Percentiles rank a stretch among this genome's conserved stretches.
phyloP scores from a whole-genome alignment of 2,113 vertebrate species.

The Nannospalax galili region DNA sequence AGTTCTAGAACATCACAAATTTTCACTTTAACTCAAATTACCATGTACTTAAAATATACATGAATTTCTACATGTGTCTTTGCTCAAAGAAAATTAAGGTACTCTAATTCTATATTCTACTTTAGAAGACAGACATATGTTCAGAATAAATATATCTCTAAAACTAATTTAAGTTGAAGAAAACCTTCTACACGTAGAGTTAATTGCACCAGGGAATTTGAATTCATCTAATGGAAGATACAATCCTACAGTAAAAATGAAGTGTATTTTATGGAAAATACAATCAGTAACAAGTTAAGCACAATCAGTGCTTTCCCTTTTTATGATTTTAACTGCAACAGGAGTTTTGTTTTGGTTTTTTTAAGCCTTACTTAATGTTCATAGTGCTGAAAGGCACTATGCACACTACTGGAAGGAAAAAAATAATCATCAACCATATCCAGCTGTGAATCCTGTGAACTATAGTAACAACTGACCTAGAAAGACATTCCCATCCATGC shows the following conservation, averaged over 20 bases:
- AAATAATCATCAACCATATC: too few relatives aligned
- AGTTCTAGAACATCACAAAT: constrained; percentile 37
- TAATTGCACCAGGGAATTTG: neutral
- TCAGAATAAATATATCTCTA: neutral
- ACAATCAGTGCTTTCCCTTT: neutral
- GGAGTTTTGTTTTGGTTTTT: too few relatives aligned
- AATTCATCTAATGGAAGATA: neutral
- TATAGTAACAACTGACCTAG: too few relatives aligned
- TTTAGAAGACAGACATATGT: constrained; percentile 15
- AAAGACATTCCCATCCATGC: too few relatives aligned
- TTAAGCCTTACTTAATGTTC: neutral
- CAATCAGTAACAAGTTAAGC: neutral
- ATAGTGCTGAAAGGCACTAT: too few relatives aligned
- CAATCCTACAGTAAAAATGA: neutral
- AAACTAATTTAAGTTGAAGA: constrained; percentile 28
- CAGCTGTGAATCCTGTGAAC: too few relatives aligned
- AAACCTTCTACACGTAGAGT: neutral
- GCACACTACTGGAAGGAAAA: too few relatives aligned
- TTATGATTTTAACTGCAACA: neutral
- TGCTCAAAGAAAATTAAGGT: neutral
- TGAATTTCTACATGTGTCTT: neutral
- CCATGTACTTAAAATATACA: neutral
- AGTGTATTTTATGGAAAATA: neutral
- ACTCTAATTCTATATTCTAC: neutral
- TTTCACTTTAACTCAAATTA: constrained; percentile 5